Base-by-base conservation (phyloP, 2,113 vertebrate genomes). In the Hydrochoerus hydrochaeris region DNA sequence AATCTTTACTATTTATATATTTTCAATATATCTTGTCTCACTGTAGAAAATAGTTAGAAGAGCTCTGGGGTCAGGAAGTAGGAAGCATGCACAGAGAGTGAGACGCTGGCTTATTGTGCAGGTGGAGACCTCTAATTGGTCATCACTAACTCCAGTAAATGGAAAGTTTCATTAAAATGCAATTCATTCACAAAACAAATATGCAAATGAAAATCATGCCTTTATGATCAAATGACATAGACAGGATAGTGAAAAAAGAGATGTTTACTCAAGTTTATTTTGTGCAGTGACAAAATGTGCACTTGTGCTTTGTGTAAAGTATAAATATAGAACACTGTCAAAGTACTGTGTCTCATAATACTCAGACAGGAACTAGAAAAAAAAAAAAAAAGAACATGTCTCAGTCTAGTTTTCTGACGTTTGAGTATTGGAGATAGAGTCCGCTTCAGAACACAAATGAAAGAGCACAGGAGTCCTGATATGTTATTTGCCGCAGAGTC, bases 121-220 rank as follows among this genome's bases (percentile, higher is more conserved):
- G 44, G 63, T 90, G 75, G 71, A 80, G 35, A n/a, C 54, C 67
- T 85, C 95, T 97, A 92, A 97, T 94, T 96, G 77, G 88, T 95
- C 16, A 65, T 24, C 22, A 7, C 82, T 65, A 82, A 96, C 77
- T 87, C 86, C 9, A 58, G 22, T 52, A 78, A 67, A 41, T 46
- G 46, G 32, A 71, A 98, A 98, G 96, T 98, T 97, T 94, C 89
- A 95, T 97, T 97, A 81, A 97, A 96, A 87, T 16, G 38, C 5
- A 84, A 46, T 41, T 52, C 5, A 35, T 20, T 97, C 60, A 84
- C 82, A 95, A 97, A 97, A 52, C 17, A 85, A 85, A n/a, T 83
- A 92, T 65, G 52, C 26, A 65, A 32, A 44, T 41, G 90, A 91
- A 71, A 77, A 86, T 65, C 78, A 95, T 80, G 52, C 38, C 12